These are phyloP conservation scores for Cettia cetti DNA, from an alignment of 2,113 vertebrate species.

Conservation along the genomic window DNA sequence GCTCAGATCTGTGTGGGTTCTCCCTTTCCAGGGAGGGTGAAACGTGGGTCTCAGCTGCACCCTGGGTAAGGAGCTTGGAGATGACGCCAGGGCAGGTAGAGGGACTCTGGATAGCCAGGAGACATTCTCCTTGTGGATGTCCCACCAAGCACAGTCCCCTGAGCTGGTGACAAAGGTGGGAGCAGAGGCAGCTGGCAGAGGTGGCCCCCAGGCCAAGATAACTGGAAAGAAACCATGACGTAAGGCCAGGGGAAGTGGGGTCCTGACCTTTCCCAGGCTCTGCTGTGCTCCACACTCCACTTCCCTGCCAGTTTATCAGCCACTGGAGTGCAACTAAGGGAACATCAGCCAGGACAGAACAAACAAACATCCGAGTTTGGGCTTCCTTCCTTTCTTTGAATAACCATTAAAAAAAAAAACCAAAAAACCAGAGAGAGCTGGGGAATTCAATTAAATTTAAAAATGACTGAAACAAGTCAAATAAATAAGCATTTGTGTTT, in stretches of 20 bases:
- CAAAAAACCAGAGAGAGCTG: not conserved
- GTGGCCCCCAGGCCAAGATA: not conserved
- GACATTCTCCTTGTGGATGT: not conserved
- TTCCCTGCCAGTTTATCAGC: slow-evolving; percentile 52
- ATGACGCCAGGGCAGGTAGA: not conserved
- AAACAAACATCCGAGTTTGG: slow-evolving; percentile 60
- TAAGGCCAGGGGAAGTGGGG: not conserved
- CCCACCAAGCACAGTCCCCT: not conserved
- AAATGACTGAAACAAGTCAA: not conserved
- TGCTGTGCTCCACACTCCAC: not conserved
- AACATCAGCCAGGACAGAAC: slow-evolving; percentile 51
- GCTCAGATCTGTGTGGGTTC: fast-evolving
- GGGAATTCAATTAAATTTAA: not conserved
- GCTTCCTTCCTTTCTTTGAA: slow-evolving; percentile 56
- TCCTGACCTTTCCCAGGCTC: slow-evolving; percentile 69
- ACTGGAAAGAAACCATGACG: not conserved
- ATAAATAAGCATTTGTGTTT: slow-evolving; percentile 33
- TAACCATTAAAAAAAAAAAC: not conserved
- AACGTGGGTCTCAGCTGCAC: fast-evolving
- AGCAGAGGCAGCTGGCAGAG: not conserved
- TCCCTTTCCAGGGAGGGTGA: not conserved
- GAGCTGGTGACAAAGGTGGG: not conserved
- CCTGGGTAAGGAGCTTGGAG: not conserved
- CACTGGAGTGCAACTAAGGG: slow-evolving; percentile 48
- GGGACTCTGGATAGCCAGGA: not conserved